Base-by-base conservation (phyloP, 1,140 invertebrate genomes). In the Pseudachorutes palmiensis region DNA sequence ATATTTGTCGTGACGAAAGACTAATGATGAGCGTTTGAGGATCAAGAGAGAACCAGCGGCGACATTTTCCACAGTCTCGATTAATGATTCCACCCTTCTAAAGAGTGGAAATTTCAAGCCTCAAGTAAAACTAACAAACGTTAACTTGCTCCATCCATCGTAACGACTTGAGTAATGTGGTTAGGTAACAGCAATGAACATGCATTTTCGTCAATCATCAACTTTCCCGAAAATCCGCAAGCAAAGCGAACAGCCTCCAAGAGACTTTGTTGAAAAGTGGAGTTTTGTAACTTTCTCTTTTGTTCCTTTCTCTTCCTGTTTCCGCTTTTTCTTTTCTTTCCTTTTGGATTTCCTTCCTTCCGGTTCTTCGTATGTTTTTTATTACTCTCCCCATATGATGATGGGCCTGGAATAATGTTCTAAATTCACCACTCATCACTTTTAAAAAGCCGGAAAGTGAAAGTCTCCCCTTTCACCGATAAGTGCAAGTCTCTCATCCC, bases 391-490 rank as follows among this genome's bases (percentile, higher is more conserved):
- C 36, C 36, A 19, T 45, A 19, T 14, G 24, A 55, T 5, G 24
- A 26, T 26, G 24, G 51, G 24, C 5, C 24, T 55, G 51, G 24
- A 19, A 19, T 12, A 14, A 16, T 12, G 24, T 5, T 55, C 24
- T 26, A 55, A 24, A 55, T 22, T 14, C 51, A 55, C 51, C 51
- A 55, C 51, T 55, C 51, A 55, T 55, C 51, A 55, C 51, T 55
- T 55, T 55, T 55, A 55, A 55, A 55, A 55, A 55, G 51, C 14
- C 51, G 51, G 51, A 55, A 55, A 26, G 5, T 55, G 51, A 26
- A 55, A 24, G 5, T 45, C 36, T 9, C 9, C 19, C 36, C 36
- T 45, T 45, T 45, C 36, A 9, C 9, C 9, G 9, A 45, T 45
- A 55, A 55, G 51, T 55, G 51, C 12, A 55, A 14, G 9, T 45